Evolutionary conservation across 92 coral and sea anemone genomes (phyloP), one percentile per base, ranked within the genome.

Genomic region (Siderastrea siderea): DNA sequence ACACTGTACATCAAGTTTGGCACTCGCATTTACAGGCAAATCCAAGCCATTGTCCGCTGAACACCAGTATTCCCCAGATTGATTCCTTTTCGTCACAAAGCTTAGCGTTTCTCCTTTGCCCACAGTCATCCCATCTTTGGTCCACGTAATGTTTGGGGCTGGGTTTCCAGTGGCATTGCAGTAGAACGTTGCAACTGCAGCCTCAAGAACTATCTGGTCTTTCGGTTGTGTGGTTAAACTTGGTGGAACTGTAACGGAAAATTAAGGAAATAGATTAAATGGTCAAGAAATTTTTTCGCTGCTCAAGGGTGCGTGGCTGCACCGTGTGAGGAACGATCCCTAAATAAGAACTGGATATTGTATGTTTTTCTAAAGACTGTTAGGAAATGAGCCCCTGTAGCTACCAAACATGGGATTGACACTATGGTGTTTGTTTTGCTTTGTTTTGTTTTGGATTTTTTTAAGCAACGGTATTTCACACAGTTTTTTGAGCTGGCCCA

Each of bases 91-190:
- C 6, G 75, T 68, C 4, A 50, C 15, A 53, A 80, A 52, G 48
- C 62, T 67, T 38, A 80, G 51, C 5, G 48, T 51, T 6, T 80
- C 74, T 65, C 64, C 84, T 12, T 38, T 7, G 0, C 63, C 84
- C 74, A 80, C 74, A 51, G 38, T 52, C n/a, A 2, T 44, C 48
- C 71, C 74, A 26, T 65, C 74, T 67, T 80, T 80, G 1, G 16
- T 12, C 84, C 84, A 80, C 0, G 84, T 65, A 7, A 80, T 67
- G 53, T 53, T 67, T 11, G 84, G 84, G 3, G 51, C 6, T 80
- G 84, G 84, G 84, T 66, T 51, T 2, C 84, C 84, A 43, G 75
- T 80, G 72, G 84, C 84, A 80, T 78, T 78, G 71, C 82, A 78
- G 59, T 61, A 38, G 48, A 78, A 48, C 63, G 82, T 62, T 47